Evolutionary conservation across 1,140 invertebrate genomes (phyloP).

Genomic region (Drosophila mojavensis): DNA sequence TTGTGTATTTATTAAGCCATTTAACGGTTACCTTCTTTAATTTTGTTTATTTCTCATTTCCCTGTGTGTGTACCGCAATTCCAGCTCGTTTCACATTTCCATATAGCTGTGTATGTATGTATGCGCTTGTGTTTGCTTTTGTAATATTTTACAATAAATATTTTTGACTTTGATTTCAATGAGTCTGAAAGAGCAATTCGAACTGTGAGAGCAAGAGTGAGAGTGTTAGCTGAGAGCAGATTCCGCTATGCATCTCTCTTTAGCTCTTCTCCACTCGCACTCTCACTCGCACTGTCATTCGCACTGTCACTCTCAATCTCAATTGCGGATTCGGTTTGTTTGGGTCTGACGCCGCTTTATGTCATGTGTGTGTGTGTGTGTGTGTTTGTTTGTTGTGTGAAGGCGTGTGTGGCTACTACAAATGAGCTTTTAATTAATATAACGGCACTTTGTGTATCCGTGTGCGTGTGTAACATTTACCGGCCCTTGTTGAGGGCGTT

Average conservation of each 20-base stretch:
- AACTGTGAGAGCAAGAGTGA: slow-evolving; percentile 7
- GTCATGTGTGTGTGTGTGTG: not conserved
- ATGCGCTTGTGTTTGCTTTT: slow-evolving; percentile 8
- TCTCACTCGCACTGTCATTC: not conserved
- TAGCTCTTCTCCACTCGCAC: slow-evolving; percentile 1
- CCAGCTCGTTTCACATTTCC: not conserved
- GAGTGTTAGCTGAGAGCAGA: slow-evolving; percentile 1
- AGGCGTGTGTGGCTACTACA: slow-evolving; percentile 40
- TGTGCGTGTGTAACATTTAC: slow-evolving; percentile 15
- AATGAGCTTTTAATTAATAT: slow-evolving; percentile 68
- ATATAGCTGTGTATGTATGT: not conserved
- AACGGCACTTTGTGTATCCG: slow-evolving; percentile 49
- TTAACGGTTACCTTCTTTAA: slow-evolving; percentile 21
- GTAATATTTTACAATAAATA: slow-evolving; percentile 29
- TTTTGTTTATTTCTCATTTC: slow-evolving; percentile 46
- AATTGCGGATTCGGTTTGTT: slow-evolving; percentile 30
- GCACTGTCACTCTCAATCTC: slow-evolving; percentile 4
- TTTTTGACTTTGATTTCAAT: slow-evolving; percentile 27
- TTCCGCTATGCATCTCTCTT: not conserved
- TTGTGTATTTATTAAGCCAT: slow-evolving; percentile 18
- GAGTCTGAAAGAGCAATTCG: slow-evolving; percentile 15
- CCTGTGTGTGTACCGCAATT: not conserved
- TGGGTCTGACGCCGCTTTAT: slow-evolving; percentile 32
- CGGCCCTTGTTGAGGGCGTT: slow-evolving; percentile 38
- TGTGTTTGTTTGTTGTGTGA: too few relatives aligned